Evolutionary conservation across 2,888 invertebrate species (phyloP).

Genomic region (Microdon myrmicae): DNA sequence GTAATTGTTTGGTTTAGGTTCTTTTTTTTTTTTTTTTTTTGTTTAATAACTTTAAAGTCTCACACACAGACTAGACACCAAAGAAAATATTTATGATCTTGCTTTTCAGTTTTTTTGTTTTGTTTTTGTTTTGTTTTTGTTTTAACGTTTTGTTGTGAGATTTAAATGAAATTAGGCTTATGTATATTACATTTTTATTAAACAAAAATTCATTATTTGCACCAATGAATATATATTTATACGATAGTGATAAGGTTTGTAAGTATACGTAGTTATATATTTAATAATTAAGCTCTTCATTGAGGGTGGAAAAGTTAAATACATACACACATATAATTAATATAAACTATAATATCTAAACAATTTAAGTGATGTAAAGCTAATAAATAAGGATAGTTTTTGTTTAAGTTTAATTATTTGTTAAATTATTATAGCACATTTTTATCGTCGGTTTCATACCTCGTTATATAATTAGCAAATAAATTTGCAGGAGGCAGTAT

Average conservation of each 20-base stretch:
- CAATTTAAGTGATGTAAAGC: no score
- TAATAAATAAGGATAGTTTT: no score
- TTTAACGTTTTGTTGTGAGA: constrained; percentile 54
- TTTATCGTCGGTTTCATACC: constrained; percentile 16
- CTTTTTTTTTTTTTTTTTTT: constrained; percentile 31
- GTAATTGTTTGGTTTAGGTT: constrained; percentile 30
- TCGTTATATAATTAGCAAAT: constrained; percentile 39
- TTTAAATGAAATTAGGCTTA: constrained; percentile 26
- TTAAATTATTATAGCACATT: constrained; percentile 14
- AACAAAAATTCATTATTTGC: constrained; percentile 43
- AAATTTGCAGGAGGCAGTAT: constrained; percentile 30
- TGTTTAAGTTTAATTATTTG: constrained; percentile 10
- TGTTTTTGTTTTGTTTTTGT: constrained; percentile 12
- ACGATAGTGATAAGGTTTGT: constrained; percentile 45
- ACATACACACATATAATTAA: constrained; percentile 47
- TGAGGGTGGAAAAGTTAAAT: constrained; percentile 47
- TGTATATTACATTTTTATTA: constrained; percentile 39
- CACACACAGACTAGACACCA: constrained; percentile 63
- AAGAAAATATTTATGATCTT: constrained; percentile 42
- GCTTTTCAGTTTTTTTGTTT: constrained; percentile 7
- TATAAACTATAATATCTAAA: no score
- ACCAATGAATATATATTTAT: constrained; percentile 38
- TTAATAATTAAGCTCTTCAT: constrained; percentile 49
- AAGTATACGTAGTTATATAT: constrained; percentile 33
- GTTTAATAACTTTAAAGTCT: constrained; percentile 60